These are phyloP conservation scores for Agrotis segetum DNA, from an alignment of 2,888 invertebrate genomes.

Conservation along the genomic window DNA sequence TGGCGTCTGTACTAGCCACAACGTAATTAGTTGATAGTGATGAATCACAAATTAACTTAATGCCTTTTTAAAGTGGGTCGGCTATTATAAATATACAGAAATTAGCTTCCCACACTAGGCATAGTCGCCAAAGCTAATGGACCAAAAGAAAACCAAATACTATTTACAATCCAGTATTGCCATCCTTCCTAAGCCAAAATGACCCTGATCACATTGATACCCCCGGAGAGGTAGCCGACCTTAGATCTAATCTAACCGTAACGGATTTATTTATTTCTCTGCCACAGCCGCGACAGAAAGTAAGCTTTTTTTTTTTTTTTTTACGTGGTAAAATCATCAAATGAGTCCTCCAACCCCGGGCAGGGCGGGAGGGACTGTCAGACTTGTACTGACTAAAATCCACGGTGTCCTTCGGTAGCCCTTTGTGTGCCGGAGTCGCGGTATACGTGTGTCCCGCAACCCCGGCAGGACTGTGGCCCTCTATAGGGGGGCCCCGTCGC, in stretches of 20 bases:
- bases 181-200: conserved; percentile 10
- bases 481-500: too few relatives aligned
- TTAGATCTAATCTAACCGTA: conserved; percentile 51
- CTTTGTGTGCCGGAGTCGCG: too few relatives aligned
- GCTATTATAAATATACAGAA: background rate
- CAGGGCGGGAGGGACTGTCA: too few relatives aligned
- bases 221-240: conserved; percentile 7
- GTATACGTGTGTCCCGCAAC: too few relatives aligned
- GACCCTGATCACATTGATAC: conserved; percentile 19
- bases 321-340: too few relatives aligned
- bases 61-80: too few relatives aligned
- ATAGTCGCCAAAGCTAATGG: background rate
- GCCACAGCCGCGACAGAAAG: background rate
- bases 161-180: background rate
- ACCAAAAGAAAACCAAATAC: background rate
- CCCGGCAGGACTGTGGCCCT: too few relatives aligned
- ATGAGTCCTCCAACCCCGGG: too few relatives aligned
- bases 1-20: background rate
- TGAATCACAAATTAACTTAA: background rate
- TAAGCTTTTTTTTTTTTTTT: too few relatives aligned
- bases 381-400: too few relatives aligned
- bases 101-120: too few relatives aligned
- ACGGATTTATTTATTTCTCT: conserved; percentile 46
- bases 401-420: too few relatives aligned
- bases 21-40: background rate